phyloP scores from a whole-genome alignment of 2,113 vertebrate genomes.

The Pao palembangensis region DNA sequence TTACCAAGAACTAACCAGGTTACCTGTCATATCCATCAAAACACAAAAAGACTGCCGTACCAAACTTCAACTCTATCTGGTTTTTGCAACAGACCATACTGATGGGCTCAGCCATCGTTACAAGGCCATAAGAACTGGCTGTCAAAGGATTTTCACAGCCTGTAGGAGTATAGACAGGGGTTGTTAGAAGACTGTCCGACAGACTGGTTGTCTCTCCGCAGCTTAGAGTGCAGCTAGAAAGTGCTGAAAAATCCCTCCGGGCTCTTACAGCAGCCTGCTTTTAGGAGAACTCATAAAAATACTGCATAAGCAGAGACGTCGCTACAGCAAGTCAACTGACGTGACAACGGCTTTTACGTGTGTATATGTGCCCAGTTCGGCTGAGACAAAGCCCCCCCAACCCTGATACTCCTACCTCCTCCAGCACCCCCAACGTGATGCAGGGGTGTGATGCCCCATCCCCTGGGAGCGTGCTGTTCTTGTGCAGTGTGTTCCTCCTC shows the following conservation, averaged over 20 bases:
- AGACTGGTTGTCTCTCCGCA: constrained; percentile 58
- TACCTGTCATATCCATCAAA: not conserved
- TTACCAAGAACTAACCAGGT: too few species aligned
- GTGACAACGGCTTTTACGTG: constrained; percentile 4
- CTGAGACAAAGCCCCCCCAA: constrained; percentile 72
- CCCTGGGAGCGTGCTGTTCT: constrained; percentile 71
- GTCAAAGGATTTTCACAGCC: constrained; percentile 42
- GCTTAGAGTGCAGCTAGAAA: constrained; percentile 39
- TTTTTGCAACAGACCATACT: constrained; percentile 16
- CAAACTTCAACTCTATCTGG: not conserved
- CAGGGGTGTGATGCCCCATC: constrained; percentile 79
- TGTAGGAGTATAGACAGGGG: constrained; percentile 33
- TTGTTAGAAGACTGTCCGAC: constrained; percentile 52
- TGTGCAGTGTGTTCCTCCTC: constrained; percentile 69
- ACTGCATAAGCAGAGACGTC: too few species aligned
- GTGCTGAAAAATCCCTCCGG: constrained; percentile 46
- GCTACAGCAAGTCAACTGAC: too few species aligned
- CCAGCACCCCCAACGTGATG: constrained; percentile 71
- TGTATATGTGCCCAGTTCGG: constrained; percentile 2
- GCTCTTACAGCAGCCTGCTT: constrained; percentile 4
- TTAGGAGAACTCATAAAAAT: constrained; percentile 8
- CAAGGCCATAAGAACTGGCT: constrained; percentile 13
- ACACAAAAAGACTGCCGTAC: constrained; percentile 11
- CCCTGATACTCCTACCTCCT: constrained; percentile 74
- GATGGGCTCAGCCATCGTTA: constrained; percentile 16